Evolutionary conservation across 1,140 invertebrate genomes (phyloP).

Genomic region (Cardiocondyla obscurior): DNA sequence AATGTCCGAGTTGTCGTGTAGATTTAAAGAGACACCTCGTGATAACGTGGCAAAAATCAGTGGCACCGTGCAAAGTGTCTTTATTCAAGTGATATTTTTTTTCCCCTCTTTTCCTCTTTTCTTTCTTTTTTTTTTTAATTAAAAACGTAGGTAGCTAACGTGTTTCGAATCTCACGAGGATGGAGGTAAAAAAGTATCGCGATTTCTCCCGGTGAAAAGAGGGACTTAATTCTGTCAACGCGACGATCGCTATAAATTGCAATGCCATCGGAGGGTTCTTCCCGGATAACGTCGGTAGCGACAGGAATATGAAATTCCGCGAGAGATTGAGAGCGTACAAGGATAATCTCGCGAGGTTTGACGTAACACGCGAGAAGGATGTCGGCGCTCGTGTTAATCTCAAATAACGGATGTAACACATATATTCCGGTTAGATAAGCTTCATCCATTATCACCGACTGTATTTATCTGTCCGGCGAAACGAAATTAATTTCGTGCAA

Average conservation of each 20-base stretch:
- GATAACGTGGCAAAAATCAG: background rate
- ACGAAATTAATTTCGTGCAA: conserved; percentile 18
- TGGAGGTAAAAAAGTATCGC: background rate
- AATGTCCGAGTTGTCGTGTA: background rate
- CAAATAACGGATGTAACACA: conserved; percentile 28
- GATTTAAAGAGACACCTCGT: background rate
- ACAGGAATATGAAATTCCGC: conserved; percentile 43
- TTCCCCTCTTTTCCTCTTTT: too few species aligned
- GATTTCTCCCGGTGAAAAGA: conserved; percentile 5
- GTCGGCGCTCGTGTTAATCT: conserved; percentile 9
- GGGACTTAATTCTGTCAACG: conserved; percentile 33
- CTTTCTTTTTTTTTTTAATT: background rate
- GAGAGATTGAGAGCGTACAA: conserved; percentile 39
- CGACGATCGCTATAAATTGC: conserved; percentile 52
- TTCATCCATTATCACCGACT: background rate
- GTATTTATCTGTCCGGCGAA: conserved; percentile 10
- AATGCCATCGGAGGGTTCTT: conserved; percentile 10
- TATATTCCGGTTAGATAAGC: conserved; percentile 12
- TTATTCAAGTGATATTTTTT: too few species aligned
- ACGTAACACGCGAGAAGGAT: conserved; percentile 20
- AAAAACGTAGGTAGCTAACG: background rate
- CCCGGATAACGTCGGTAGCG: conserved; percentile 6
- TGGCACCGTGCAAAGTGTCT: background rate
- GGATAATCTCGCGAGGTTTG: conserved; percentile 35
- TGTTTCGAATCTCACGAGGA: background rate